Base-by-base conservation (phyloP, 2,888 invertebrate genomes). In the Phania funesta region DNA sequence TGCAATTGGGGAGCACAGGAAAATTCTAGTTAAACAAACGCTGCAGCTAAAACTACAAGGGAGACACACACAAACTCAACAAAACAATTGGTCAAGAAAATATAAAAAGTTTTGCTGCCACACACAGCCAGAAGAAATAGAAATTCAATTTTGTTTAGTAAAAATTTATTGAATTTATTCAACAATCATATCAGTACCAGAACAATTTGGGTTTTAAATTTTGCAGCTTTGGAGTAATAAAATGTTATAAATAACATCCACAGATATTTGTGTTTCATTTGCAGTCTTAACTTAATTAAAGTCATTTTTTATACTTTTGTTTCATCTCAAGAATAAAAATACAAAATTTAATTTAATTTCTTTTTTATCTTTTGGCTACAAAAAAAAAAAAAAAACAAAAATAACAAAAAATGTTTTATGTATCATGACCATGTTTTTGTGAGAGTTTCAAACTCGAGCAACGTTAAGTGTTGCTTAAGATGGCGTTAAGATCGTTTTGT, bases 401-500 rank as follows among this genome's bases (percentile, higher is more conserved):
- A 41, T 24, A 9, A n/a, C n/a, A 13, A 50, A 52, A 38, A 44
- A 32, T 52, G 35, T 60, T 67, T 64, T 58, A 26, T 64, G 52
- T 76, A 62, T 73, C 81, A 80, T 80, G 74, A 65, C 75, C 68
- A 68, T 62, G 44, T 68, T 62, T 35, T 38, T 18, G 48, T 18
- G 46, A 54, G 44, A 62, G 68, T 78, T 71, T 71, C n/a, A 50
- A 71, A 71, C 71, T 78, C 50, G 50, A 78, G 58, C 78, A 78
- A 65, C 74, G 74, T 70, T 74, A 82, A 82, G 78, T 82, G 82
- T 78, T 82, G 82, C 58, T 78, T 78, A 78, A 82, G 82, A 82
- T 82, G 82, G 77, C 82, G 74, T 82, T 82, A 78, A 78, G 78
- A 74, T 82, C 82, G 78, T 74, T 78, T 82, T 78, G 82, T 82